A percentile compares a stretch with the other conserved stretches of the same genome.
Conservation (phyloP, 2,888 invertebrate species). For the Frankliniella intonsa region DNA sequence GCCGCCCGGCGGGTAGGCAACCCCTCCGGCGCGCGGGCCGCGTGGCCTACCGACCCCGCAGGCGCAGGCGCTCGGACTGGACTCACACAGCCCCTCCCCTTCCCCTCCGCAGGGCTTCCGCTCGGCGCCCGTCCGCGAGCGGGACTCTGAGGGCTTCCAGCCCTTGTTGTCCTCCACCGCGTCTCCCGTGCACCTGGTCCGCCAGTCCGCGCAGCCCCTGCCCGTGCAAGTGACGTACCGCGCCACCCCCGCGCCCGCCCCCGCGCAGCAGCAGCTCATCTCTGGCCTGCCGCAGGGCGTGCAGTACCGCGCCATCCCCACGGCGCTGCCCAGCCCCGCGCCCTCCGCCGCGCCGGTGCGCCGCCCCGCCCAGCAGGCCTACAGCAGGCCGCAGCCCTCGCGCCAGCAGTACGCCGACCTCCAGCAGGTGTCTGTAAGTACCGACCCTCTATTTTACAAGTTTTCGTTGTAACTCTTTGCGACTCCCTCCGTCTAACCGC, state of each 20-base stretch:
- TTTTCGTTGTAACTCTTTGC: too few species aligned
- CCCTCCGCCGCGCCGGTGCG: neutral
- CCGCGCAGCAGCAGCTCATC: slow-evolving; percentile 35
- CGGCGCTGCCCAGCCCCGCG: slow-evolving; percentile 10
- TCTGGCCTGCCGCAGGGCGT: neutral
- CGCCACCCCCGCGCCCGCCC: slow-evolving; percentile 36
- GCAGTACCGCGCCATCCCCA: neutral
- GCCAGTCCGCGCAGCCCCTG: slow-evolving; percentile 33
- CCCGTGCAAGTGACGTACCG: slow-evolving; percentile 35
- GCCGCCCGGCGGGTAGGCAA: neutral
- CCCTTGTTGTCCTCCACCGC: slow-evolving; percentile 19
- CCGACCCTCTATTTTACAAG: neutral
- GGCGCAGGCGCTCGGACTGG: neutral
- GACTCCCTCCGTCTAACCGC: too few species aligned
- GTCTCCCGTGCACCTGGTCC: slow-evolving; percentile 7
- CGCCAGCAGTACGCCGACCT: slow-evolving; percentile 32
- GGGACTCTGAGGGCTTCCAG: slow-evolving; percentile 40
- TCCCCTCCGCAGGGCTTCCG: slow-evolving; percentile 41
- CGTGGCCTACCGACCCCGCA: neutral
- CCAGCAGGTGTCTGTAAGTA: slow-evolving; percentile 30
- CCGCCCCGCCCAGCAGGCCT: slow-evolving; percentile 35
- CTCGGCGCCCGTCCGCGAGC: slow-evolving; percentile 39
- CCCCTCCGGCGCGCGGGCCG: neutral
- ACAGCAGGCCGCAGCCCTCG: slow-evolving; percentile 30
- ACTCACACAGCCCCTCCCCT: neutral